These are phyloP conservation scores for Amblyornis subalaris DNA, from an alignment of 2,113 vertebrate genomes.

Conservation along the genomic window DNA sequence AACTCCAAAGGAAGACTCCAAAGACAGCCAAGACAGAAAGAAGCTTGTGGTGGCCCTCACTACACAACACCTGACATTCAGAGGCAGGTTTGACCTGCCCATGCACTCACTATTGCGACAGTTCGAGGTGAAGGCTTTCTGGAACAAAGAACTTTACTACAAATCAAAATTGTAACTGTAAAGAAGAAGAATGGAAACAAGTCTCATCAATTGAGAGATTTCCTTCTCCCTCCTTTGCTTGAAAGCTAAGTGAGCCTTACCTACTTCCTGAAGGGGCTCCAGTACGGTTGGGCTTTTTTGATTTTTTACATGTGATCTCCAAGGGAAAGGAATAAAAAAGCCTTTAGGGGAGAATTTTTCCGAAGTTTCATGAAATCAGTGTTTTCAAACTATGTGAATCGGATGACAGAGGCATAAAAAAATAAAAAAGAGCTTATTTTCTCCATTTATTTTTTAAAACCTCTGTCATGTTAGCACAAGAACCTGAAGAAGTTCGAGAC, in stretches of 20 bases:
- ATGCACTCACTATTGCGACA: background rate
- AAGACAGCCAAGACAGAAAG: background rate
- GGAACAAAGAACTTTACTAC: background rate
- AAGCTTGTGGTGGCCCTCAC: background rate
- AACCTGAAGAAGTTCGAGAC: background rate
- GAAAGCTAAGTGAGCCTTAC: background rate
- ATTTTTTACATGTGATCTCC: background rate
- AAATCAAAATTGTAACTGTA: background rate
- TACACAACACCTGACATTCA: background rate
- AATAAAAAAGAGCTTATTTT: background rate
- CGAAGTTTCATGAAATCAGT: accelerated
- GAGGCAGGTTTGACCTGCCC: background rate
- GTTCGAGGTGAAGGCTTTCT: background rate
- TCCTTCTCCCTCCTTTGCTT: background rate
- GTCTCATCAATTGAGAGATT: background rate
- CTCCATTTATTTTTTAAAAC: background rate
- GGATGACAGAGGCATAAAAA: background rate
- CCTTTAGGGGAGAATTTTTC: background rate
- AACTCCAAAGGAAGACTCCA: background rate
- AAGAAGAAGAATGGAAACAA: background rate
- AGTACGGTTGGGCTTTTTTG: accelerated
- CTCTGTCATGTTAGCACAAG: background rate
- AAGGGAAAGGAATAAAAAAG: background rate
- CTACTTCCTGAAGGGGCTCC: background rate
- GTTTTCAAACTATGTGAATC: background rate